Percentiles rank a stretch among this genome's conserved stretches.
phyloP scores from a whole-genome alignment of 1,140 invertebrate genomes.

The Aphidius ervi region DNA sequence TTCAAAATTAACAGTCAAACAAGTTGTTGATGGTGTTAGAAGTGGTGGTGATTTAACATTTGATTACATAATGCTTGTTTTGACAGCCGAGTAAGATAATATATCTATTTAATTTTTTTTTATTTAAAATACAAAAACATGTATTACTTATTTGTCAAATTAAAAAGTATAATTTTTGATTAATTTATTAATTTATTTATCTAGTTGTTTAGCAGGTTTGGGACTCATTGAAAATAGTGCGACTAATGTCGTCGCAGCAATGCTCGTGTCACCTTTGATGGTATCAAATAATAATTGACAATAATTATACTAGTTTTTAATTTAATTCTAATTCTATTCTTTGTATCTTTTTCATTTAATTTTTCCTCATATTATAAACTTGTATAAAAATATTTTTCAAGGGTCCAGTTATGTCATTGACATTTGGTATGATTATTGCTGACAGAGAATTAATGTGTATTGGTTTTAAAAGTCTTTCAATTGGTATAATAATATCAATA shows the following conservation, averaged over 20 bases:
- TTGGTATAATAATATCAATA: slow-evolving; percentile 70
- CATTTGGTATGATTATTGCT: slow-evolving; percentile 77
- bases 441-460: slow-evolving; percentile 62
- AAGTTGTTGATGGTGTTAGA: slow-evolving; percentile 77
- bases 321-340: neutral
- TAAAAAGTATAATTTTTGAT: slow-evolving; percentile 11
- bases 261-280: slow-evolving; percentile 85
- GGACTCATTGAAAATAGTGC: slow-evolving; percentile 78
- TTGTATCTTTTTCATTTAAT: neutral
- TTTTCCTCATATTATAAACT: too few species aligned
- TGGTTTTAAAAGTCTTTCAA: slow-evolving; percentile 64
- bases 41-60: slow-evolving; percentile 75
- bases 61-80: slow-evolving; percentile 73
- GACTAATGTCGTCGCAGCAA: slow-evolving; percentile 79
- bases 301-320: neutral
- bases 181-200: slow-evolving; percentile 19
- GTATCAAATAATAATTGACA: slow-evolving; percentile 32
- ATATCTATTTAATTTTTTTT: slow-evolving; percentile 18
- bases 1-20: slow-evolving; percentile 77
- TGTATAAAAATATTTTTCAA: slow-evolving; percentile 27
- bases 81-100: slow-evolving; percentile 71
- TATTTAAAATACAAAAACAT: neutral
- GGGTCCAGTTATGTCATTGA: slow-evolving; percentile 81
- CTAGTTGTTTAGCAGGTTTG: slow-evolving; percentile 59
- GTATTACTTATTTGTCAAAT: slow-evolving; percentile 1